These are phyloP conservation scores for Sphecodes monilicornis DNA, from an alignment of 2,888 invertebrate species.

Conservation along the genomic window DNA sequence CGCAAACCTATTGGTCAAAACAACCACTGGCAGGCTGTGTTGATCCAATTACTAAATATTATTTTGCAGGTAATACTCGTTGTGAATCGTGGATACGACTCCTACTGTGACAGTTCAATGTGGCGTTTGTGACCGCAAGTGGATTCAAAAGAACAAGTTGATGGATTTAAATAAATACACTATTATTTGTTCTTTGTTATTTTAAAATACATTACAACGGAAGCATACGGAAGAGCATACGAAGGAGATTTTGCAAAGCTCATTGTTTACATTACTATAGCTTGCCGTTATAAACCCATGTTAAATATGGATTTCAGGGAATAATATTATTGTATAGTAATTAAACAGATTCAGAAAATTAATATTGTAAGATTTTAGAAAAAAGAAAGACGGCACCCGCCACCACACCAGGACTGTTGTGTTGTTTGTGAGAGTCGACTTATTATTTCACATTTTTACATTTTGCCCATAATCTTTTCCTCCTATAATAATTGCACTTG, in stretches of 20 bases:
- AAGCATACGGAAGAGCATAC: too few species aligned
- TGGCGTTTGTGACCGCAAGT: neutral
- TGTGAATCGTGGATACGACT: neutral
- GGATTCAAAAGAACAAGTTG: neutral
- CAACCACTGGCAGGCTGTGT: neutral
- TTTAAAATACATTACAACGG: neutral
- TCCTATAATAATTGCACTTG: too few species aligned
- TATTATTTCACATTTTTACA: too few species aligned
- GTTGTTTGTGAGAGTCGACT: too few species aligned
- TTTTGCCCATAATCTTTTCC: too few species aligned
- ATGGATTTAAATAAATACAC: neutral
- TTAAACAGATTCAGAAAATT: neutral
- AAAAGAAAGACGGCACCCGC: too few species aligned
- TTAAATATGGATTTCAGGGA: too few species aligned
- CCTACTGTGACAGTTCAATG: neutral
- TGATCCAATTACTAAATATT: conserved; percentile 3
- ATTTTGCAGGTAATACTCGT: neutral
- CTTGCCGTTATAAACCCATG: too few species aligned
- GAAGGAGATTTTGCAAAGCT: too few species aligned
- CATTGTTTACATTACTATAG: too few species aligned
- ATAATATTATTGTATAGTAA: neutral
- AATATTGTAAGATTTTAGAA: too few species aligned
- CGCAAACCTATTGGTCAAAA: neutral
- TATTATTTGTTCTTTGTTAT: neutral
- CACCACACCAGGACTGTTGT: too few species aligned